phyloP scores from a whole-genome alignment of 2,113 vertebrate genomes.

The Cebus imitator region DNA sequence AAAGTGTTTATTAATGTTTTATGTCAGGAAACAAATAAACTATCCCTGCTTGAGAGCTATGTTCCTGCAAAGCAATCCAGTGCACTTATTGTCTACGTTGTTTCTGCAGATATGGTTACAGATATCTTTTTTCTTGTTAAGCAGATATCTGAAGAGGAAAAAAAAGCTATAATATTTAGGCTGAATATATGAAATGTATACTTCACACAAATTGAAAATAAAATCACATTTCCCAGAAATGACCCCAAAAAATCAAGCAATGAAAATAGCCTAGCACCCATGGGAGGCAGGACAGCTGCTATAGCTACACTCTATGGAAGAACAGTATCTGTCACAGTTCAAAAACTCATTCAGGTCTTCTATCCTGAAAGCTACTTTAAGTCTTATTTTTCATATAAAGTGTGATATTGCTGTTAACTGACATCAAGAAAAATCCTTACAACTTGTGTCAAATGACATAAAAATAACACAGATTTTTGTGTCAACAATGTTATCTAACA shows the following conservation, averaged over 20 bases:
- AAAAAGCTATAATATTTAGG: not conserved
- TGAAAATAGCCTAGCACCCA: not conserved
- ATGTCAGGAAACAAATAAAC: not conserved
- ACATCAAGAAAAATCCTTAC: not conserved
- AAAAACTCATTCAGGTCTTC: not conserved
- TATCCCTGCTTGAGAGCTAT: not conserved
- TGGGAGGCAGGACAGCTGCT: not conserved
- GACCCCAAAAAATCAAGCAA: not conserved
- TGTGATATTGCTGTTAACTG: not conserved
- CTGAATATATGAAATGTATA: not conserved
- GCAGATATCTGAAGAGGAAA: not conserved
- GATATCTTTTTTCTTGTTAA: not conserved
- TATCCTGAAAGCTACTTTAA: not conserved
- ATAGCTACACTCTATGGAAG: not conserved
- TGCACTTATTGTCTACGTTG: not conserved
- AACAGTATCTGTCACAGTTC: not conserved
- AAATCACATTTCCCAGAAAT: not conserved
- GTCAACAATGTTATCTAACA: not conserved
- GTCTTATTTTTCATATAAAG: slow-evolving; percentile 7
- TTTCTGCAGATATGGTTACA: not conserved
- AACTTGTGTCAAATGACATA: not conserved
- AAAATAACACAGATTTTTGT: not conserved
- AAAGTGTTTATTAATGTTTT: not conserved
- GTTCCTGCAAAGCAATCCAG: not conserved
- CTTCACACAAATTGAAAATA: not conserved